Percentiles rank a stretch among this genome's conserved stretches.
phyloP scores from a whole-genome alignment of 2,888 invertebrate species.

The Dasysyrphus albostriatus region DNA sequence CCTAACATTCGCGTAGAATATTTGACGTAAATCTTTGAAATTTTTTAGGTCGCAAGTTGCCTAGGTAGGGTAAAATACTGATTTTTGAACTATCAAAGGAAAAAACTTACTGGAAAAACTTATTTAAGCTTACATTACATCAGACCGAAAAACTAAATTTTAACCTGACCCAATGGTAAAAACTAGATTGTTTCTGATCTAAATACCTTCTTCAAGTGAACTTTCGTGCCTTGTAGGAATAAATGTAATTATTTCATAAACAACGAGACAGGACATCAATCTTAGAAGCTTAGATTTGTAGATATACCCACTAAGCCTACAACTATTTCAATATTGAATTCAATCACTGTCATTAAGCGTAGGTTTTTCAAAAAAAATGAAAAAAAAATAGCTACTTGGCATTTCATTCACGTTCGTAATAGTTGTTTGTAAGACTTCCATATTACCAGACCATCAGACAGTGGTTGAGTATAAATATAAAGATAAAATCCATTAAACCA shows the following conservation, averaged over 20 bases:
- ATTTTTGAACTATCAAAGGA: too few relatives aligned
- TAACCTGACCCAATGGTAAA: too few relatives aligned
- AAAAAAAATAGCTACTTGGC: neutral
- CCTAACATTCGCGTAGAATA: too few relatives aligned
- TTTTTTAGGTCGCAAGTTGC: too few relatives aligned
- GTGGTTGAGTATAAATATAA: neutral
- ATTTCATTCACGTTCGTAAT: constrained; percentile 17
- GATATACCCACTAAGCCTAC: neutral
- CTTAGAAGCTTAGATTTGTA: neutral
- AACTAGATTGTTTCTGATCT: neutral
- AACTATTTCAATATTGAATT: constrained; percentile 30
- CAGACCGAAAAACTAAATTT: too few relatives aligned
- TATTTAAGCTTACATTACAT: too few relatives aligned
- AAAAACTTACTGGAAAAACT: too few relatives aligned
- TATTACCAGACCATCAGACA: neutral
- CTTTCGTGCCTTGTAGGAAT: neutral
- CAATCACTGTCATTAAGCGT: constrained; percentile 36
- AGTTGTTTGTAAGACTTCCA: constrained; percentile 8
- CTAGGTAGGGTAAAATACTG: too few relatives aligned
- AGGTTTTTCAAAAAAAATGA: neutral
- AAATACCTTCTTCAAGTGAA: neutral
- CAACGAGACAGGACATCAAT: constrained; percentile 9
- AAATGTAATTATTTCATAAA: neutral
- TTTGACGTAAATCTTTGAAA: too few relatives aligned
- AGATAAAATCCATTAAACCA: constrained; percentile 1